Evolutionary conservation across 2,113 vertebrate species (phyloP).

Genomic region (Chloropsis cyanopogon): DNA sequence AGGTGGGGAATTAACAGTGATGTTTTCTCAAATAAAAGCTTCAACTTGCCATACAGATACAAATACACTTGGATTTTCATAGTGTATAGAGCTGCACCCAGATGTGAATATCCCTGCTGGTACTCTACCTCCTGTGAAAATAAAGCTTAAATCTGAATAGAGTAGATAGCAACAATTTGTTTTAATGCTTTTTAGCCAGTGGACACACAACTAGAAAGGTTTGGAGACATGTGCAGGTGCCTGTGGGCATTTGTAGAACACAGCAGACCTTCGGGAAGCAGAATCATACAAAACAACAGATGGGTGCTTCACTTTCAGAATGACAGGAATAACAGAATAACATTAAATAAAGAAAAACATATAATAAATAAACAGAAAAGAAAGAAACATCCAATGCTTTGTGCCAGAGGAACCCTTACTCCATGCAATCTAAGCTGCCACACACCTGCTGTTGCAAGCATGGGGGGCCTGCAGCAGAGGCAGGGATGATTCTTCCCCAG

Average conservation of each 20-base stretch:
- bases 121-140: neutral
- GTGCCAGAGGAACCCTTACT: neutral
- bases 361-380: neutral
- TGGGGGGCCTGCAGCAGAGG: fast-evolving
- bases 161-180: neutral
- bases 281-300: neutral
- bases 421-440: neutral
- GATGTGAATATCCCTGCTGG: neutral
- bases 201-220: neutral
- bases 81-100: neutral
- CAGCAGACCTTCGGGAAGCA: neutral
- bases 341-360: neutral
- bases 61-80: neutral
- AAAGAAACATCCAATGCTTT: neutral
- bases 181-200: neutral
- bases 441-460: neutral
- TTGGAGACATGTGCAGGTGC: fast-evolving
- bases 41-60: neutral
- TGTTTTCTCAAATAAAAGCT: neutral
- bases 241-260: neutral
- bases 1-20: neutral
- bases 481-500: neutral
- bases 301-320: neutral
- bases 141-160: neutral
- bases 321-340: neutral